Evolutionary conservation across 2,888 invertebrate species (phyloP), one percentile per base, ranked within the genome.

Genomic region (Anticlea derivata): DNA sequence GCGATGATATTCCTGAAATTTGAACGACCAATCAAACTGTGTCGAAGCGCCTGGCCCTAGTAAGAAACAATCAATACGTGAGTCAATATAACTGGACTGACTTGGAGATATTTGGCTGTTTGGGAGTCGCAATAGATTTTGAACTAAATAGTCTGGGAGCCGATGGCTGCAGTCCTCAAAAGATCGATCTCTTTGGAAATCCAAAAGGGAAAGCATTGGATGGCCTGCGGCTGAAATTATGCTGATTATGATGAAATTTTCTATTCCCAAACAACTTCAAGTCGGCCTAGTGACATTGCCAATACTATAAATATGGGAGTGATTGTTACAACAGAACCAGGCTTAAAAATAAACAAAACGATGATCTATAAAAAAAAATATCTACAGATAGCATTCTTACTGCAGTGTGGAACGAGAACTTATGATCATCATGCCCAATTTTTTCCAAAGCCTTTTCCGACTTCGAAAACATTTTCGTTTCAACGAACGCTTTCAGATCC

Each of bases 361-460:
- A 50, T 48, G 30, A 59, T 50, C 53, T 62, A 55, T 64, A 65
- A 67, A 71, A 72, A 78, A 73, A 66, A 65, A 82, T 83, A 91
- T 78, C 77, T 86, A 92, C 90, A 91, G 92, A 92, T 92, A 95
- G 93, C 92, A 93, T 92, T 91, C 86, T 86, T 78, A 89, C 90
- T 75, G 90, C 90, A 60, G 86, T 82, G 78, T 91, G 88, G 70
- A 90, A 88, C 62, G 80, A 83, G 63, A 90, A 90, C 68, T 93
- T 93, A 41, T 93, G 92, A 64, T 95, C 95, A 17, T 96, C 96
- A 38, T 95, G 94, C 54, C 96, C 96, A 74, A 97, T 96, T 90
- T 96, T 97, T 84, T 97, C 97, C 68, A 98, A 86, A 54, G 96
- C 96, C 82, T 96, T 97, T 69, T 97, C 97, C 0, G 97, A 97